A percentile compares a stretch with the other conserved stretches of the same genome.
Conservation (phyloP, 2,888 invertebrate genomes). For the Latrodectus elegans region DNA sequence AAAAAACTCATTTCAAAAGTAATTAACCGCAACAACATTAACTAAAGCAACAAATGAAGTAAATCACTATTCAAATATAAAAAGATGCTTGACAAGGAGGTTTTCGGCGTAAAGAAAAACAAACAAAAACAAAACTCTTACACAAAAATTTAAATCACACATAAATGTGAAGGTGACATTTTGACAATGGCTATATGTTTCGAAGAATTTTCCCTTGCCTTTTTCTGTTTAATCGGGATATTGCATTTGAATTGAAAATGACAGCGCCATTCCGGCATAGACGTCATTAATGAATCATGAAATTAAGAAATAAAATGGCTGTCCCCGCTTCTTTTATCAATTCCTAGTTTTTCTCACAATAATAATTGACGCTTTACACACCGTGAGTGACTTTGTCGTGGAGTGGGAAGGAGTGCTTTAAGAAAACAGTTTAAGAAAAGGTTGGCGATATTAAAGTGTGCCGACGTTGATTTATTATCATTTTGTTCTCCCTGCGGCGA, state of each 20-base stretch:
- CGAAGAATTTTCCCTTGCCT: too few species aligned
- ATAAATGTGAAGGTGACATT: conserved; percentile 65
- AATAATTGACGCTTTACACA: conserved; percentile 50
- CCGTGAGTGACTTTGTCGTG: conserved; percentile 37
- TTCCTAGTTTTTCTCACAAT: conserved; percentile 16
- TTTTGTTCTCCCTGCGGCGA: too few species aligned
- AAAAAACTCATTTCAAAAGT: conserved; percentile 49
- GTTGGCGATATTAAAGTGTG: too few species aligned
- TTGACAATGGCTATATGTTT: conserved; percentile 58
- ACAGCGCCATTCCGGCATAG: conserved; percentile 47
- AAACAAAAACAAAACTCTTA: conserved; percentile 31
- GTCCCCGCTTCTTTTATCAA: conserved; percentile 22
- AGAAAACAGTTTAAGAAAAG: neutral
- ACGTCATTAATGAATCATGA: conserved; percentile 58
- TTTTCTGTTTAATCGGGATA: conserved; percentile 47
- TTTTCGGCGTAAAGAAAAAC: neutral
- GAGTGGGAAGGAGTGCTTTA: neutral
- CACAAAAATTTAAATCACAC: conserved; percentile 57
- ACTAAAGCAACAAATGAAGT: conserved; percentile 22
- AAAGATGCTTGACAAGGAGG: conserved; percentile 36
- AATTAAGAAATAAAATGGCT: conserved; percentile 56
- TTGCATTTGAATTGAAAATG: conserved; percentile 53
- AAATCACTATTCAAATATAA: conserved; percentile 38
- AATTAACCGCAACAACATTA: conserved; percentile 52
- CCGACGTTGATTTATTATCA: too few species aligned